Base-by-base conservation (phyloP, 2,797 vertebrate species). In the Gouania willdenowi region DNA sequence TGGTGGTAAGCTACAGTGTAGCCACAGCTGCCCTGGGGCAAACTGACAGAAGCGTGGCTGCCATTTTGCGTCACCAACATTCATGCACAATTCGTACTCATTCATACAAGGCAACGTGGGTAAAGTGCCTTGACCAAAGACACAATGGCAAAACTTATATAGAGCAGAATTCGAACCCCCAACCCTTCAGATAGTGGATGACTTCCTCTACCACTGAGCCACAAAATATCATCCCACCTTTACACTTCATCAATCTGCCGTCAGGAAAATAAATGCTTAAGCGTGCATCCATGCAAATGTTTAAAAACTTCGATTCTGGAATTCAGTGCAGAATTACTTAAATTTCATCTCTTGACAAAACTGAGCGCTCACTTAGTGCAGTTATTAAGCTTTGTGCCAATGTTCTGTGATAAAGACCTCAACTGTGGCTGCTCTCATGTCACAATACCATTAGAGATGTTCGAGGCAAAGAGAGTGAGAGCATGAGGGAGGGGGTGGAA, bases 391-490 rank as follows among this genome's bases (percentile, higher is more conserved):
- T 83, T 87, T 84, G 85, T 37, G 48, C 50, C 28, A 62, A 62
- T 75, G 78, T 77, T 76, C 74, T 54, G 65, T 46, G 77, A 82
- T 81, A 75, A 82, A 84, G 74, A 70, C 62, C 75, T 76, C 77
- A 77, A 79, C 79, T 81, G 75, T 81, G 31, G 11, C 65, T 41
- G 69, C 65, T 63, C 54, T 59, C 67, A 50, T 41, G 43, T 53
- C 74, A 66, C 70, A 62, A 72, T 73, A 79, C 70, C 66, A 79
- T 72, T 66, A 32, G 58, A 65, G 65, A 59, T 32, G 30, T 61
- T 15, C 45, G 70, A 71, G 42, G 42, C 31, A 28, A 37, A 29
- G 37, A 28, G 55, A 42, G 42, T 8, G 42, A 22, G 32, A 44
- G 48, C 38, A 38, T 56, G 48, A 50, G 35, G 37, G 54, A 68